Base-by-base conservation (phyloP, 2,797 vertebrate species). In the Periparus ater region DNA sequence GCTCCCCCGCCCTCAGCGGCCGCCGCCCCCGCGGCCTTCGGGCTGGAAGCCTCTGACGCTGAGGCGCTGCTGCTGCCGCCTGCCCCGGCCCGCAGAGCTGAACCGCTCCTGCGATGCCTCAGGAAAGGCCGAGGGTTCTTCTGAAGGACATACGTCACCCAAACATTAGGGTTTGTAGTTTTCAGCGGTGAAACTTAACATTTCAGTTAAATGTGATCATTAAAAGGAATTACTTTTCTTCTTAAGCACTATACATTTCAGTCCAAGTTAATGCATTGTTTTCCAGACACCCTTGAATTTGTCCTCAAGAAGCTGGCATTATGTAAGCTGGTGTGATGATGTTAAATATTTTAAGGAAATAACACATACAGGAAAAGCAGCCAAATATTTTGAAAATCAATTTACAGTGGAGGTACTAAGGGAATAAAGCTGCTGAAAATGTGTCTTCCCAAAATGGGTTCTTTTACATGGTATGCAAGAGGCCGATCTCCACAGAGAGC, bases 51-150 rank as follows among this genome's bases (percentile, higher is more conserved):
- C 27, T 13, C 17, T 17, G 0, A 1, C 17, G 4, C 4, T 6
- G n/a, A 14, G 42, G 44, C 29, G n/a, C 11, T 45, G 62, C 62
- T 22, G 34, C 44, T 8, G 9, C 21, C 26, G 1, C 4, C 5
- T 2, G 19, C 1, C 2, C 8, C 4, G 6, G 22, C 29, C 75
- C 4, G 1, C 19, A 2, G n/a, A 3, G 42, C 14, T 27, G 1
- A 2, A 36, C 18, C 1, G 13, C 17, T 11, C 7, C 27, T 17
- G 13, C 14, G 45, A 2, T 1, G 40, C 66, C 40, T 36, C 70
- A 5, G 1, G 2, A 18, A 15, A 53, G 34, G 7, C 12, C 4
- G 7, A 6, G 29, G 4, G 10, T 3, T 15, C 23, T 40, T 58
- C 9, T 6, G 30, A 50, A 30, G 13, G 30, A 27, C 17, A 1